Base-by-base conservation (phyloP, 2,113 vertebrate genomes). In the Tragulus kanchil region DNA sequence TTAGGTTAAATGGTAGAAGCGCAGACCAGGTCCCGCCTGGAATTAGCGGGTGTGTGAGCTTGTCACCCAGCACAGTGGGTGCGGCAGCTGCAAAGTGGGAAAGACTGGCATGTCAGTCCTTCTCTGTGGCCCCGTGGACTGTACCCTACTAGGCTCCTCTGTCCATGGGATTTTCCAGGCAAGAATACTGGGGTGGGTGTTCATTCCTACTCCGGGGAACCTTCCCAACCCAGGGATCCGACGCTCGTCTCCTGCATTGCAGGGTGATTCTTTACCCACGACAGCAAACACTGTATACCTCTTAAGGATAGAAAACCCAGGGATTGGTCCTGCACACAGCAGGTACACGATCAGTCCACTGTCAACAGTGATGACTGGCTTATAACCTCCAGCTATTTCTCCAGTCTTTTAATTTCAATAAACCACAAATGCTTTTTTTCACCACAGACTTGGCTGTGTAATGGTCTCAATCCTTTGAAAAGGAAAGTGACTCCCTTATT, bases 401-500 rank as follows among this genome's bases (percentile, higher is more conserved):
- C 89, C 36, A 7, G 54, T 17, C 88, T 96, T 97, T 94, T 93
- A 45, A 93, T 97, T 95, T 95, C 94, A 91, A 36, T 81, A 96
- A 97, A 96, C 93, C 94, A 85, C 97, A 93, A 97, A 83, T 88
- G 87, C 95, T 86, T 90, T 90, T 54, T 87, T 94, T 90, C 59
- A 58, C 90, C 81, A 19, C 48, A 5, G 95, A 93, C 89, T 97
- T 97, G 97, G 96, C 96, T 92, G 67, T 83, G 85, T 82, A 94
- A 92, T 1, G 28, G 91, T 96, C 86, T 98, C 91, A 96, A 28
- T 62, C 81, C 90, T 97, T 96, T 97, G 95, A 97, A 97, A 97
- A 88, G 92, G 97, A 97, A 98, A 98, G 98, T 89, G 95, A 97
- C 71, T 97, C 97, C 91, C 92, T 93, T 97, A 96, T 97, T 98